phyloP scores from a whole-genome alignment of 2,113 vertebrate species.

The Anser cygnoides region DNA sequence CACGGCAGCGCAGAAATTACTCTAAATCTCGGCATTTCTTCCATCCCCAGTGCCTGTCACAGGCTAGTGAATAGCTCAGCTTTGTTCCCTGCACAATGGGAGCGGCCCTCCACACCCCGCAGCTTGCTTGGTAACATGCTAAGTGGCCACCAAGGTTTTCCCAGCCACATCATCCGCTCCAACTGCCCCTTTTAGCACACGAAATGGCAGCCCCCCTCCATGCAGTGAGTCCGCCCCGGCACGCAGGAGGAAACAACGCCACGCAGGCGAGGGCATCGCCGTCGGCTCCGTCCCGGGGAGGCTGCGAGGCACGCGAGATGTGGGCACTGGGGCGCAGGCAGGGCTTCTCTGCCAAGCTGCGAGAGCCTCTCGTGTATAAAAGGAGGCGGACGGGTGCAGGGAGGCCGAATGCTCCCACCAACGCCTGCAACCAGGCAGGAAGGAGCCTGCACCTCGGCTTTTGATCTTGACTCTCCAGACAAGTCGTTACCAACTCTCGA shows the following conservation, averaged over 20 bases:
- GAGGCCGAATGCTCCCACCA: neutral
- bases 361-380: neutral
- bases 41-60: neutral
- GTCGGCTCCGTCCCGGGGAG: neutral
- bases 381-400: neutral
- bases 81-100: conserved; percentile 14
- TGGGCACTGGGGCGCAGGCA: neutral
- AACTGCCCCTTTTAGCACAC: neutral
- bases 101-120: neutral
- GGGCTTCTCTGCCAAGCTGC: neutral
- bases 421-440: neutral
- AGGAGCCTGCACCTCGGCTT: neutral
- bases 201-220: neutral
- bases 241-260: neutral
- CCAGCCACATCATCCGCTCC: neutral
- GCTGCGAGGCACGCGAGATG: rapidly evolving
- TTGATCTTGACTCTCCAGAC: neutral
- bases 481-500: neutral
- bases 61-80: neutral
- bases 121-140: neutral
- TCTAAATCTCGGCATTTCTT: neutral
- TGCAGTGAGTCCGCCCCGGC: neutral
- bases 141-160: conserved; percentile 8
- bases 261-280: neutral
- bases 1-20: neutral